These are phyloP conservation scores for Diarsia rubi DNA, from an alignment of 2,888 invertebrate genomes.

Conservation along the genomic window DNA sequence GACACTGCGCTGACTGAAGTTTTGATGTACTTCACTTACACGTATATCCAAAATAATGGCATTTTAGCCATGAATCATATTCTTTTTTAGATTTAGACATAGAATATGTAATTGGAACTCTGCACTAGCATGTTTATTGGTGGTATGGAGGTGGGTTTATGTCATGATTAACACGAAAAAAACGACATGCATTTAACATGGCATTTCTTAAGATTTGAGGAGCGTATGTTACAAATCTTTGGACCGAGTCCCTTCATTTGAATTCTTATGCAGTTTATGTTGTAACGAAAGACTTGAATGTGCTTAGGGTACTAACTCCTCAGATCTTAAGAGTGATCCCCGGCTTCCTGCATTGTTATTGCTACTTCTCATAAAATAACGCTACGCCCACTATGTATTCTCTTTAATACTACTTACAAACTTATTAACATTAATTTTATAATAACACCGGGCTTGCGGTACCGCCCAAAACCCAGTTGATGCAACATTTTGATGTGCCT, in stretches of 20 bases:
- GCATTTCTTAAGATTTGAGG: slow-evolving; percentile 77
- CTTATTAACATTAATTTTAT: slow-evolving; percentile 52
- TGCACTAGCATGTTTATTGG: slow-evolving; percentile 83
- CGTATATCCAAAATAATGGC: slow-evolving; percentile 42
- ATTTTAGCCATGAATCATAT: slow-evolving; percentile 43
- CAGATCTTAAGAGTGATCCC: slow-evolving; percentile 69
- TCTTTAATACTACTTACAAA: slow-evolving; percentile 57
- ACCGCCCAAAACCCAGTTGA: slow-evolving; percentile 58
- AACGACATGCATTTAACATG: slow-evolving; percentile 78
- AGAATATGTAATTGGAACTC: slow-evolving; percentile 58
- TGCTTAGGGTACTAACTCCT: slow-evolving; percentile 67
- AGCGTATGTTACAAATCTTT: slow-evolving; percentile 55
- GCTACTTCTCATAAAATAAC: slow-evolving; percentile 64
- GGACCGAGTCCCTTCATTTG: slow-evolving; percentile 18
- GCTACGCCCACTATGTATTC: slow-evolving; percentile 54
- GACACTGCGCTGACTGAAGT: slow-evolving; percentile 49
- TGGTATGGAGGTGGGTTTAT: slow-evolving; percentile 89
- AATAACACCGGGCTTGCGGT: slow-evolving; percentile 44
- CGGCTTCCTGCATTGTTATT: slow-evolving; percentile 71
- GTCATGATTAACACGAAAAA: slow-evolving; percentile 83
- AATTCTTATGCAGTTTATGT: background rate
- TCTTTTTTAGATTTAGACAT: slow-evolving; percentile 51
- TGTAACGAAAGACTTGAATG: slow-evolving; percentile 1
- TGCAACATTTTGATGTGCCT: slow-evolving; percentile 49
- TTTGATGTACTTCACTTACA: slow-evolving; percentile 39